These are phyloP conservation scores for Plecturocebus donacophilus DNA, from an alignment of 2,113 vertebrate species.

Conservation along the genomic window DNA sequence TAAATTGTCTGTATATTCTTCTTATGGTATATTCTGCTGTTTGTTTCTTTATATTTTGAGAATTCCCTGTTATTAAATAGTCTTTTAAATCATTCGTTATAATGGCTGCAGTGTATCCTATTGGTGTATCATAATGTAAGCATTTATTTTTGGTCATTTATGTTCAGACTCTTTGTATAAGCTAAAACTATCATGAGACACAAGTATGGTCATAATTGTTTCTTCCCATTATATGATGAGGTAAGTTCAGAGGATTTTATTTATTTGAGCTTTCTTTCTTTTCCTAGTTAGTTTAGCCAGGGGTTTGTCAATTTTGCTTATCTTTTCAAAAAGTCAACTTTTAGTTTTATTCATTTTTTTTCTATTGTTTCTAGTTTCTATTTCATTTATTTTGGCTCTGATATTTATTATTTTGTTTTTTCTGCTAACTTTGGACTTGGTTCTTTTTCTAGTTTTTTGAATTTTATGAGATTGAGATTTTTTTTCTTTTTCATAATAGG, in stretches of 20 bases:
- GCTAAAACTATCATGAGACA: constrained; percentile 23
- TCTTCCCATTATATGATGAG: constrained; percentile 23
- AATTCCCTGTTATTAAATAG: background rate
- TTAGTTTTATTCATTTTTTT: background rate
- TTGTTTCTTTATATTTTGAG: constrained; percentile 34
- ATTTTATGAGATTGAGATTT: background rate
- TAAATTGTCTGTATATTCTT: constrained; percentile 23
- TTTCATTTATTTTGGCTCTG: background rate
- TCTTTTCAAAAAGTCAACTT: background rate
- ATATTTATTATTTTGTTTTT: background rate
- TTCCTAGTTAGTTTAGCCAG: too few species aligned
- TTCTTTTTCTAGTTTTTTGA: background rate
- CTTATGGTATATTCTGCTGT: background rate
- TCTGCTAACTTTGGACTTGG: background rate
- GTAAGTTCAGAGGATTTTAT: constrained; percentile 15
- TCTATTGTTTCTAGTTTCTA: background rate
- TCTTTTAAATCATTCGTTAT: background rate
- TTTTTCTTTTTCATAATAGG: background rate
- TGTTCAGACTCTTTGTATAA: constrained; percentile 25
- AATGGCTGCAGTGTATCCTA: background rate
- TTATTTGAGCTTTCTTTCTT: background rate
- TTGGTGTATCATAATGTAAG: constrained; percentile 16
- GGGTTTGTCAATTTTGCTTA: background rate
- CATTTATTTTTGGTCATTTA: constrained; percentile 25
- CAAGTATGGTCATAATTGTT: background rate